A percentile compares a stretch with the other conserved stretches of the same genome.
These are phyloP conservation scores for Chionodraco myersi DNA, from an alignment of 2,113 vertebrate species.

Conservation along the genomic window DNA sequence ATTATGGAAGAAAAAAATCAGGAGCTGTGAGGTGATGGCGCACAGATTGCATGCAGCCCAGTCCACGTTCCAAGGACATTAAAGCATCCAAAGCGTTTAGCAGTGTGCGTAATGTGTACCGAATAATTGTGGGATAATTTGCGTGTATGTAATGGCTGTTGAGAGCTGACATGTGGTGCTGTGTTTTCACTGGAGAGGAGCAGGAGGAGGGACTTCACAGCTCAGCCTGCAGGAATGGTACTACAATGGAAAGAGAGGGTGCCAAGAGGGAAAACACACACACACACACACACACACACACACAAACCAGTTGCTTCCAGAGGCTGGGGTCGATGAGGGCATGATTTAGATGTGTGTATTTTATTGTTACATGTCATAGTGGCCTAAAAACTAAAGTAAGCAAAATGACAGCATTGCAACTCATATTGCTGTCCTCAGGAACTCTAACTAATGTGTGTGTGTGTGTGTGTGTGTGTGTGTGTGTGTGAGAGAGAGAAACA, in stretches of 20 bases:
- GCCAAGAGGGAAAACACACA: constrained; percentile 60
- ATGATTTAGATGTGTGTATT: constrained; percentile 7
- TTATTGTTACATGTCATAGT: constrained; percentile 3
- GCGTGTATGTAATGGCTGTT: constrained; percentile 41
- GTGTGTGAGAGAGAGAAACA: neutral
- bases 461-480: neutral
- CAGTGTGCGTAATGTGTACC: neutral
- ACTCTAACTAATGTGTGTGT: constrained; percentile 13
- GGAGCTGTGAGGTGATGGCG: constrained; percentile 6
- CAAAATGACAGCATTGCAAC: constrained; percentile 44
- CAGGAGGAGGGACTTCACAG: constrained; percentile 62
- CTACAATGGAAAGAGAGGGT: constrained; percentile 66
- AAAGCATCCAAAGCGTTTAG: neutral
- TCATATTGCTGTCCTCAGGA: constrained; percentile 57
- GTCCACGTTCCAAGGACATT: neutral
- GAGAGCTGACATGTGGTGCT: constrained; percentile 69
- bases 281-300: neutral
- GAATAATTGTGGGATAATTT: constrained; percentile 7
- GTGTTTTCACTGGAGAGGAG: constrained; percentile 72
- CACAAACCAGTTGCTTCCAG: neutral
- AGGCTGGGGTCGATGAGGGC: constrained; percentile 58
- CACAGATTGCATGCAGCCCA: constrained; percentile 3
- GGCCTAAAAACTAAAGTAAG: constrained; percentile 28
- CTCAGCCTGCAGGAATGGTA: constrained; percentile 65
- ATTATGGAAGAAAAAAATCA: neutral